These are phyloP conservation scores for Rapana venosa DNA, from an alignment of 2,888 invertebrate genomes.

Conservation along the genomic window DNA sequence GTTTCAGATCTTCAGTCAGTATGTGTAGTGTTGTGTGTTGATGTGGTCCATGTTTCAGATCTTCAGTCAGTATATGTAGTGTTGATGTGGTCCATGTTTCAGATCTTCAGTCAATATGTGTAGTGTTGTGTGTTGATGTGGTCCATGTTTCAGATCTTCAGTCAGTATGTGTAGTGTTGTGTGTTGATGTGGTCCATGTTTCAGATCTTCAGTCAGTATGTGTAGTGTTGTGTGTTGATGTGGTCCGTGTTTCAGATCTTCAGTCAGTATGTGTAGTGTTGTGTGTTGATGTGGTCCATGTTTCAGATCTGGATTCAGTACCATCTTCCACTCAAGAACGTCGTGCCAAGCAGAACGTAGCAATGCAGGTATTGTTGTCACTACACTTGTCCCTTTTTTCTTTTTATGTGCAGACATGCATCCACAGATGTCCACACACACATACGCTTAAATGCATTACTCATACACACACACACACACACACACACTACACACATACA, in stretches of 20 bases:
- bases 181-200: background rate
- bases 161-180: too few relatives aligned
- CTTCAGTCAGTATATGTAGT: background rate
- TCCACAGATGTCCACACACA: background rate
- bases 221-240: too few relatives aligned
- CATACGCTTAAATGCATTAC: conserved; percentile 19
- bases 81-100: background rate
- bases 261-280: too few relatives aligned
- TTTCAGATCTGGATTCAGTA: background rate
- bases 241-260: background rate
- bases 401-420: background rate
- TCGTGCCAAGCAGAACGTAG: conserved; percentile 86
- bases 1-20: background rate
- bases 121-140: too few relatives aligned
- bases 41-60: background rate
- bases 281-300: background rate
- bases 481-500: background rate
- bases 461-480: conserved; percentile 23
- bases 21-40: too few relatives aligned
- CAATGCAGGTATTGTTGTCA: conserved; percentile 81
- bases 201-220: background rate
- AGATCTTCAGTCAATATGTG: background rate
- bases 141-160: background rate
- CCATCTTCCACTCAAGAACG: conserved; percentile 67
- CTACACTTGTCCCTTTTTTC: too few relatives aligned